These are phyloP conservation scores for Helicoverpa assulta DNA, from an alignment of 2,888 invertebrate species.

Conservation along the genomic window DNA sequence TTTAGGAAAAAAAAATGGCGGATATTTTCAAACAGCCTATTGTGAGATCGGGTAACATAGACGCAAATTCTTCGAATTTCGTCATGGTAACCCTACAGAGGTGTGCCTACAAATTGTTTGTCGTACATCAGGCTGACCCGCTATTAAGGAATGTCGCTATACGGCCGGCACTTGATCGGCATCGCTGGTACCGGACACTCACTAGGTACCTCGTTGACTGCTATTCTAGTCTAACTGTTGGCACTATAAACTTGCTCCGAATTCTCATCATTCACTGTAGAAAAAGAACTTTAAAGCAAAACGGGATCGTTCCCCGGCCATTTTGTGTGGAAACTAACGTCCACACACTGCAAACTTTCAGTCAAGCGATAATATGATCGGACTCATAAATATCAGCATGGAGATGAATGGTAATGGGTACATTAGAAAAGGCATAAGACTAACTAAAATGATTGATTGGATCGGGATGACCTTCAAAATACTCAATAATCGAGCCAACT, in stretches of 20 bases:
- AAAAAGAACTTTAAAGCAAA: background rate
- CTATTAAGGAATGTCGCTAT: conserved; percentile 45
- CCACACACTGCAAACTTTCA: too few species aligned
- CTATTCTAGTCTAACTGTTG: conserved; percentile 8
- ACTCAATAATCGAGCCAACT: too few species aligned
- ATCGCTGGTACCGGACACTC: conserved; percentile 28
- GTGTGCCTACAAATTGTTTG: conserved; percentile 50
- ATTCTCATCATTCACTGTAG: conserved; percentile 13
- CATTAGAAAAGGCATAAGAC: too few species aligned
- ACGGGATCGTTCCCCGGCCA: background rate
- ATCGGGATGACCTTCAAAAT: too few species aligned
- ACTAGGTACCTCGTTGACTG: conserved; percentile 20
- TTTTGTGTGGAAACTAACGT: background rate
- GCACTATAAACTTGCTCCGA: conserved; percentile 14
- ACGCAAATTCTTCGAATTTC: background rate
- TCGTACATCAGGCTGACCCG: conserved; percentile 52
- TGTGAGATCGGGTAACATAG: background rate
- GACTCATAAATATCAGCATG: too few species aligned
- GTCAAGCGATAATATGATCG: too few species aligned
- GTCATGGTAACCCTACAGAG: conserved; percentile 9
- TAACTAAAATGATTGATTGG: too few species aligned
- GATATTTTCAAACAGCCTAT: background rate
- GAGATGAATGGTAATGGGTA: too few species aligned
- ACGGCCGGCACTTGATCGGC: conserved; percentile 30
- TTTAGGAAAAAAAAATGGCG: background rate